A percentile compares a stretch with the other conserved stretches of the same genome.
Evolutionary conservation across 1,140 invertebrate genomes (phyloP).

Genomic region (Drosophila pseudoananassae): DNA sequence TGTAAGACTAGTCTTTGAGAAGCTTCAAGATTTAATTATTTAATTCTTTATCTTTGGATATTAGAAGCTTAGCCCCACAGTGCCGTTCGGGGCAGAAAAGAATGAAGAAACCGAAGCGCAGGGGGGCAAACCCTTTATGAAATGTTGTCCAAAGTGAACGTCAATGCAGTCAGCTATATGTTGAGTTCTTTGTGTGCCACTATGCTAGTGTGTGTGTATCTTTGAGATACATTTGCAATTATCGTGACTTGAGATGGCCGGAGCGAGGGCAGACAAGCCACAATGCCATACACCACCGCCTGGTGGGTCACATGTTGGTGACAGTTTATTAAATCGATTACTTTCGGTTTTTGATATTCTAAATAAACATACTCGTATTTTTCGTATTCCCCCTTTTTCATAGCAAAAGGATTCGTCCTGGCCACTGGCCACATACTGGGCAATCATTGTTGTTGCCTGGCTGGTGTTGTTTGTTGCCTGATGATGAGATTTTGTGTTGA

Average conservation of each 20-base stretch:
- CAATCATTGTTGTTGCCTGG: constrained; percentile 26
- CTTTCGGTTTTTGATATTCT: constrained; percentile 83
- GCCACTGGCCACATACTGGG: constrained; percentile 52
- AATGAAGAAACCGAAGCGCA: constrained; percentile 23
- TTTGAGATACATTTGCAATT: constrained; percentile 82
- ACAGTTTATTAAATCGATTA: constrained; percentile 84
- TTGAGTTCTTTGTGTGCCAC: constrained; percentile 28
- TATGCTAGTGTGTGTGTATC: constrained; percentile 51
- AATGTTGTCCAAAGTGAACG: constrained; percentile 62
- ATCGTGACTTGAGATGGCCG: constrained; percentile 78
- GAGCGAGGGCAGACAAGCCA: constrained; percentile 31
- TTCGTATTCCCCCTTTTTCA: constrained; percentile 9
- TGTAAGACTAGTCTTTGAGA: neutral
- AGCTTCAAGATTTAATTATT: too few relatives aligned
- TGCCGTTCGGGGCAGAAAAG: constrained; percentile 21
- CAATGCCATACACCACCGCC: constrained; percentile 18
- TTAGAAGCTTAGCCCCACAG: neutral
- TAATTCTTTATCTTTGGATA: neutral
- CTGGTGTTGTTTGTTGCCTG: constrained; percentile 26
- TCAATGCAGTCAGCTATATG: constrained; percentile 62
- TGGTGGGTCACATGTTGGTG: constrained; percentile 75
- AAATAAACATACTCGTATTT: constrained; percentile 77
- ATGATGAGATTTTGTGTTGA: constrained; percentile 52
- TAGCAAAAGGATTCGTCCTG: constrained; percentile 18
- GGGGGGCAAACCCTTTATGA: constrained; percentile 69